Percentiles rank a stretch among this genome's conserved stretches.
These are phyloP conservation scores for Naja naja DNA, from an alignment of 2,113 vertebrate species.

Conservation along the genomic window DNA sequence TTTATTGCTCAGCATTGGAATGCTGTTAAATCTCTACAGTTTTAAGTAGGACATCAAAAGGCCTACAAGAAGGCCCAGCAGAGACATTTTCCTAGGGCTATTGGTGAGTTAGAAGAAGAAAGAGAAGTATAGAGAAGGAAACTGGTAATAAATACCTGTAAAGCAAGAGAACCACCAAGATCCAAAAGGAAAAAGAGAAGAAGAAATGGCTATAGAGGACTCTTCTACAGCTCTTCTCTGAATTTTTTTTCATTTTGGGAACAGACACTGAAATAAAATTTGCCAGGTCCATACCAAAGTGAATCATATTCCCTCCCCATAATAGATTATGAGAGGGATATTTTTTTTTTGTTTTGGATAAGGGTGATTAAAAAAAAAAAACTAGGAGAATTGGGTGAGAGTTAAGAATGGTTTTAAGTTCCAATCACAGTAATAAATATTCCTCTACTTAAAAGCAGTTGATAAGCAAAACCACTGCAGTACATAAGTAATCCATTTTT, in stretches of 20 bases:
- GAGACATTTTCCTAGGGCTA: neutral
- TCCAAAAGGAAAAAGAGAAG: neutral
- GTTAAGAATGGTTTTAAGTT: neutral
- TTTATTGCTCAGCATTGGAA: neutral
- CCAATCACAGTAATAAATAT: neutral
- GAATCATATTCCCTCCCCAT: neutral
- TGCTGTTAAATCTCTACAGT: neutral
- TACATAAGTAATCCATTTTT: neutral
- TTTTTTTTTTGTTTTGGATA: neutral
- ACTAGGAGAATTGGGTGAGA: neutral
- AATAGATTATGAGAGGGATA: neutral
- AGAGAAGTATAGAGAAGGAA: neutral
- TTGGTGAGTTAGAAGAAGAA: neutral
- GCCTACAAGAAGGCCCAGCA: no score
- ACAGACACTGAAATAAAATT: neutral
- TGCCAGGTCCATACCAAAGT: neutral
- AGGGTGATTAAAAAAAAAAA: neutral
- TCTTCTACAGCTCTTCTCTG: neutral
- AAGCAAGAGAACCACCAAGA: neutral
- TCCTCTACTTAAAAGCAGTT: neutral
- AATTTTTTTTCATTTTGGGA: neutral
- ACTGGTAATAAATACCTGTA: neutral
- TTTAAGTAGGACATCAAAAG: neutral
- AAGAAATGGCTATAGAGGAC: neutral
- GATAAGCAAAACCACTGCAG: neutral